Conservation (phyloP, 2,113 vertebrate genomes). For the Pseudolaguvia tuberculata region DNA sequence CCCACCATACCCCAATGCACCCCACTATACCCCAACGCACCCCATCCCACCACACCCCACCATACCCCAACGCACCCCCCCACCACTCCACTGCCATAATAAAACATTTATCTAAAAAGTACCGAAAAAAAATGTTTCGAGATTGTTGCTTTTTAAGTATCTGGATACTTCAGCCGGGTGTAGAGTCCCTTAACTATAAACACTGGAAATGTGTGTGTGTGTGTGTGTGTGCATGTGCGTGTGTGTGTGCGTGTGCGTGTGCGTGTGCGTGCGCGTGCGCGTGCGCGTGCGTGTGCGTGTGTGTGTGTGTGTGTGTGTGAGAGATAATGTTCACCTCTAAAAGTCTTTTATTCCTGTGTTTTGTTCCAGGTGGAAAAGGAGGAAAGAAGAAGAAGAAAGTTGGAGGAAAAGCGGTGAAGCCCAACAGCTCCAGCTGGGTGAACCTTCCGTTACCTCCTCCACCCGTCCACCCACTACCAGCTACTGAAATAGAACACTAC, state of each 20-base stretch:
- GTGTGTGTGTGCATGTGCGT: conserved; percentile 11
- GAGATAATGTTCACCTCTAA: conserved; percentile 14
- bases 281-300: no score
- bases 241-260: no score
- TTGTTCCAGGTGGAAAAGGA: conserved; percentile 88
- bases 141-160: background rate
- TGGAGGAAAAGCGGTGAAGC: conserved; percentile 82
- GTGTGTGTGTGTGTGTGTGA: conserved; percentile 1
- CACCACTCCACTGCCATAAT: no score
- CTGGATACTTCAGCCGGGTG: conserved; percentile 5
- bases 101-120: no score
- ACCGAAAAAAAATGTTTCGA: background rate
- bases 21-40: no score
- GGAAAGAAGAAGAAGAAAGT: conserved; percentile 99
- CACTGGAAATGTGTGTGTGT: background rate
- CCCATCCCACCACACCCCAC: no score
- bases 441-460: conserved; percentile 92
- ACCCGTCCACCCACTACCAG: conserved; percentile 90
- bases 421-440: conserved; percentile 91
- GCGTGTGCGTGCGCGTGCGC: no score
- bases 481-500: conserved; percentile 92
- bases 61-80: no score
- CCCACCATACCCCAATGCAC: no score
- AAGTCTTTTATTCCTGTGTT: background rate
- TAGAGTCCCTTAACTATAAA: background rate